phyloP scores from a whole-genome alignment of 2,888 invertebrate genomes.

The Drosophila dives region DNA sequence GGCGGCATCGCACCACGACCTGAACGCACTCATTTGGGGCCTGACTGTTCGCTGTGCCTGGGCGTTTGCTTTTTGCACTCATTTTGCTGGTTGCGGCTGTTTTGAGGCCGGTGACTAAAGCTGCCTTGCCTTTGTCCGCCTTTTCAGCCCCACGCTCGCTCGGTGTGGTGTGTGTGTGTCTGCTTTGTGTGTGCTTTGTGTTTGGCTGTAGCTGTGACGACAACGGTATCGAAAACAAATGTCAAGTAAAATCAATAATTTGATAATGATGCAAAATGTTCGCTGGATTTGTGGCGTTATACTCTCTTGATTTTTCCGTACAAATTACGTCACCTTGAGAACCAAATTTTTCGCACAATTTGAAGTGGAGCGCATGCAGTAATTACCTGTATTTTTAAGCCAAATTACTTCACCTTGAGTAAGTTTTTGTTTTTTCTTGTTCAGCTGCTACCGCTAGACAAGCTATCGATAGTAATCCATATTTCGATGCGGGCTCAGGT shows the following conservation, averaged over 20 bases:
- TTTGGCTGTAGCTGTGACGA: constrained; percentile 65
- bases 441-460: constrained; percentile 53
- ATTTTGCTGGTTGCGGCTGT: constrained; percentile 53
- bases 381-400: constrained; percentile 71
- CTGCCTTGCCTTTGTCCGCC: constrained; percentile 55
- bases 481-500: background rate
- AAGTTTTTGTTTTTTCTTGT: constrained; percentile 57
- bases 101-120: constrained; percentile 64
- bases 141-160: constrained; percentile 26
- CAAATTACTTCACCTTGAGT: constrained; percentile 76
- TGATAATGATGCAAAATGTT: constrained; percentile 25
- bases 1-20: constrained; percentile 98
- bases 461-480: constrained; percentile 30
- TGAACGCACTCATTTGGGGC: constrained; percentile 93
- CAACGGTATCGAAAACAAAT: constrained; percentile 60
- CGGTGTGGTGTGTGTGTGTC: background rate
- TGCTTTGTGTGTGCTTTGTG: constrained; percentile 27
- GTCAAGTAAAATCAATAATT: constrained; percentile 73
- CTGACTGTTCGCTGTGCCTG: constrained; percentile 79
- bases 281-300: constrained; percentile 3
- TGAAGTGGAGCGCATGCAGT: constrained; percentile 25
- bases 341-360: constrained; percentile 14
- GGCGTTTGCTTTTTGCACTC: constrained; percentile 82
- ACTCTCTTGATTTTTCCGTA: background rate
- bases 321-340: constrained; percentile 30